Base-by-base conservation (phyloP, 35 echinoderm and acorn worm species). In the Lytechinus variegatus region DNA sequence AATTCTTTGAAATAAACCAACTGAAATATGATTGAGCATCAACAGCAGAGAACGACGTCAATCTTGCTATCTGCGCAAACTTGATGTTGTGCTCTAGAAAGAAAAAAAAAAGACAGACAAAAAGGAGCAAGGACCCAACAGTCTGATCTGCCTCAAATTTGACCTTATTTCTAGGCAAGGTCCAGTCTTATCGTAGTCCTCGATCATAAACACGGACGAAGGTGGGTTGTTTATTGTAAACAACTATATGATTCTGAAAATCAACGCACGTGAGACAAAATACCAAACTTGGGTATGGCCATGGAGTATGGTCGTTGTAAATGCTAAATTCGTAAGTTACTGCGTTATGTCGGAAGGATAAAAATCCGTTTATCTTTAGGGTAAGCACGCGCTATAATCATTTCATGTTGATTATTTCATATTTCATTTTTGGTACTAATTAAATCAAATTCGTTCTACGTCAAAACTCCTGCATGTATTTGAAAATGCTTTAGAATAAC, bases 161-260 rank as follows among this genome's bases (percentile, higher is more conserved):
- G 66, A 79, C 66, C 66, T 24, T 16, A 79, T 79, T 79, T 79
- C 4, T 16, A 79, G 24, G 19, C 66, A n/a, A 79, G 66, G 66
- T 79, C 66, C 66, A 16, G 12, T 79, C 66, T 79, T 79, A 79
- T 79, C 66, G 8, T 16, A 79, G 66, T 79, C 66, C 66, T 79
- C 66, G 66, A 79, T 79, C 66, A 79, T 79, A 79, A 79, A 79
- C 66, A 79, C 16, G 66, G 66, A 79, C 66, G 66, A 79, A 79
- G 66, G 66, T 79, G 66, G 66, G 66, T 79, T 79, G 66, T 79
- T 79, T 79, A 79, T 79, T 79, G 66, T 79, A 79, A 79, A 79
- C 66, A 79, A 79, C 66, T 4, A 79, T 44, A 44, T 44, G 66
- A 24, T 24, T 24, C 6, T 16, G n/a, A 24, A 79, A 79, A 79